Base-by-base conservation (phyloP, 1,140 invertebrate species). In the Batillaria attramentaria region DNA sequence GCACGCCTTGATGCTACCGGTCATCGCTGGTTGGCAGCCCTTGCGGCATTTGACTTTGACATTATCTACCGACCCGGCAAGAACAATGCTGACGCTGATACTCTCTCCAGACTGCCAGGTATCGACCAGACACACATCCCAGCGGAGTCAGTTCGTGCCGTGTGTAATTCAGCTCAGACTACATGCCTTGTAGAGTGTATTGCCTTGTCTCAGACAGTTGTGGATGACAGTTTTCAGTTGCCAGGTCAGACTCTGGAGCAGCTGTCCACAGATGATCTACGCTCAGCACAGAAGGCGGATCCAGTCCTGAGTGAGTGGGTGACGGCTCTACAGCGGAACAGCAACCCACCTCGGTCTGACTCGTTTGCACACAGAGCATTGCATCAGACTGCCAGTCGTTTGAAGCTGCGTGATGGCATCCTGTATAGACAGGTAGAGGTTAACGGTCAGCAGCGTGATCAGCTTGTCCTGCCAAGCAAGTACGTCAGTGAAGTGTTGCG, bases 51-150 rank as follows among this genome's bases (percentile, higher is more conserved):
- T 35, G 50, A 70, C 35, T 78, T 78, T 41, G 41, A 43, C 35
- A n/a, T 77, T 8, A 24, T 28, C 16, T 77, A 77, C 39, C 42
- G 28, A 3, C n/a, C 57, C 62, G 74, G 74, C 1, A 5, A 18
- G 10, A 54, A 3, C 5, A 78, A 80, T 46, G 60, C 39, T 10
- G 81, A 80, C 42, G 81, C 81, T 35, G 81, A 80, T 39, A 39
- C 50, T 13, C 35, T 79, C 18, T 70, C 60, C 28, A 24, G 77
- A 31, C 72, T 79, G 28, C 70, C 77, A n/a, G n/a, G n/a, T n/a
- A n/a, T n/a, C 28, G 43, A 43, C 24, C 66, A 28, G 5, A 4
- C 20, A 8, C 31, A 68, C 16, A 57, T 72, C 13, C 31, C 68
- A 3, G n/a, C 37, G 20, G 54, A 79, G 5, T 72, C 39, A 1